A percentile compares a stretch with the other conserved stretches of the same genome.
phyloP scores from a whole-genome alignment of 2,113 vertebrate genomes.

The Bolborhynchus lineola region DNA sequence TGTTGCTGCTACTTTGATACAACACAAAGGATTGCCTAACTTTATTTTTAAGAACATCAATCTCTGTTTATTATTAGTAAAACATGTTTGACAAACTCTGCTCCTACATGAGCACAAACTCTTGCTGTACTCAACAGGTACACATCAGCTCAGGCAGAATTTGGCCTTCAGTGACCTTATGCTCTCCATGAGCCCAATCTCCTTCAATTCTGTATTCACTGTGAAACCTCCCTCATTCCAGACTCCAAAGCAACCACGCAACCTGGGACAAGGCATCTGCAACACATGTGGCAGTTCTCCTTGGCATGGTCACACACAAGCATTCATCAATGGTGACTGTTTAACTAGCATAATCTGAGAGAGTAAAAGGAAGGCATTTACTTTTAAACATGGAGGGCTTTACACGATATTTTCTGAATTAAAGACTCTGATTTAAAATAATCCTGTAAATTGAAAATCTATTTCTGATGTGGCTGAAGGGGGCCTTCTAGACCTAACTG shows the following conservation, averaged over 20 bases:
- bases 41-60: conserved; percentile 12
- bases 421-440: conserved; percentile 33
- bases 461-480: conserved; percentile 49
- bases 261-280: neutral
- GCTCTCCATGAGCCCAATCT: neutral
- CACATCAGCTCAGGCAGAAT: neutral
- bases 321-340: neutral
- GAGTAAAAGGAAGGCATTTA: neutral
- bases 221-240: neutral
- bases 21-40: neutral
- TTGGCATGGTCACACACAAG: neutral
- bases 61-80: conserved; percentile 5
- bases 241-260: neutral
- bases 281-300: neutral
- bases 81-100: neutral
- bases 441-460: conserved; percentile 61
- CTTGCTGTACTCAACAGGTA: neutral
- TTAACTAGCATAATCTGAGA: neutral
- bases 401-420: conserved; percentile 35
- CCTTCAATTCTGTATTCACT: neutral
- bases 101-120: neutral
- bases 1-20: neutral
- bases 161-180: neutral
- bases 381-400: neutral
- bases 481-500: conserved; percentile 26